A percentile compares a stretch with the other conserved stretches of the same genome.
These are phyloP conservation scores for Drosophila helvetica DNA, from an alignment of 2,888 invertebrate genomes.

Conservation along the genomic window DNA sequence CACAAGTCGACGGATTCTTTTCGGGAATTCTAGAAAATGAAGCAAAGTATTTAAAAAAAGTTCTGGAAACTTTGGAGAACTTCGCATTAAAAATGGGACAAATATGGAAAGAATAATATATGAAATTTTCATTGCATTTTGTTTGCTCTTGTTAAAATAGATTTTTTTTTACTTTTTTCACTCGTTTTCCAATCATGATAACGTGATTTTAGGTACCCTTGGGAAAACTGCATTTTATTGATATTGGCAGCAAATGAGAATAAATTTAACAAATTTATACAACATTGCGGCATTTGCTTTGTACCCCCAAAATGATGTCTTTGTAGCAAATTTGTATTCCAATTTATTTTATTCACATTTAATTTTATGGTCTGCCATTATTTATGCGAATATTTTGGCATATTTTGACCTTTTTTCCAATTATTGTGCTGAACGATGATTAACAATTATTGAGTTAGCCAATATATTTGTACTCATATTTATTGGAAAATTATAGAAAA, in stretches of 20 bases:
- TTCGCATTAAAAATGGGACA: conserved; percentile 6
- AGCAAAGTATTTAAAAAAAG: conserved; percentile 4
- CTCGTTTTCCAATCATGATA: not conserved
- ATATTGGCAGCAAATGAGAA: conserved; percentile 35
- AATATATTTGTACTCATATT: not conserved
- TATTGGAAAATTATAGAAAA: not conserved
- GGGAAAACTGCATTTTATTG: conserved; percentile 34
- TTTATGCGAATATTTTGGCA: conserved; percentile 14
- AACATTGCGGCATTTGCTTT: conserved; percentile 12
- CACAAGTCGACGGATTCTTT: not conserved
- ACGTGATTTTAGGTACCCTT: conserved; percentile 9
- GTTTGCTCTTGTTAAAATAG: conserved; percentile 18
- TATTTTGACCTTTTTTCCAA: not conserved
- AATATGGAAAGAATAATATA: not conserved
- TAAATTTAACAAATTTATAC: conserved; percentile 33
- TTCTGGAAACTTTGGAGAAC: conserved; percentile 10
- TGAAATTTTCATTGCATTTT: conserved; percentile 11
- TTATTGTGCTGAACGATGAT: not conserved
- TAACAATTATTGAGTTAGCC: conserved; percentile 1
- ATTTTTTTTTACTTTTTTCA: conserved; percentile 10
- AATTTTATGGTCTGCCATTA: no score
- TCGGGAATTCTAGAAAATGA: not conserved
- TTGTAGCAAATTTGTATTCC: conserved; percentile 21
- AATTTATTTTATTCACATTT: not conserved
- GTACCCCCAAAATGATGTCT: conserved; percentile 13